Evolutionary conservation across 2,113 vertebrate species (phyloP).

Genomic region (Ailurus styani): DNA sequence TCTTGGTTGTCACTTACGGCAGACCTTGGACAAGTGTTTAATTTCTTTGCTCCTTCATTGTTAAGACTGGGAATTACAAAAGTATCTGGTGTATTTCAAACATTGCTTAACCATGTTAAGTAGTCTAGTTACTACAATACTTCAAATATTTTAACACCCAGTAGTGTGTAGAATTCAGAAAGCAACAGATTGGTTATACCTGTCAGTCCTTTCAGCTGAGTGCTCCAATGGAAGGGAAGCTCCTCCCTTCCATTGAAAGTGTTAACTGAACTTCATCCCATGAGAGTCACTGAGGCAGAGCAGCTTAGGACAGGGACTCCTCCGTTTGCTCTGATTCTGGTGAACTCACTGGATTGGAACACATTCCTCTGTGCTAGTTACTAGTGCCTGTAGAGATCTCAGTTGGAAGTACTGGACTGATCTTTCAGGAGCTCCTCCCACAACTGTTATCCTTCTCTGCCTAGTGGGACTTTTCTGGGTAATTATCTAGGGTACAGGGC

Average conservation of each 20-base stretch:
- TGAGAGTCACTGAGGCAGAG: not conserved
- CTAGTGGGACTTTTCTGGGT: not conserved
- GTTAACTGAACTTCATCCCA: not conserved
- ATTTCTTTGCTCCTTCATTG: not conserved
- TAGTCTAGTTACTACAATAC: not conserved
- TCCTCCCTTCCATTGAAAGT: too few species aligned
- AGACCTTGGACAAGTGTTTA: not conserved
- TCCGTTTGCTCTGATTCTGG: not conserved
- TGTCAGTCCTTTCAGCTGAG: not conserved
- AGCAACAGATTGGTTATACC: not conserved
- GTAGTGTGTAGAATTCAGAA: not conserved
- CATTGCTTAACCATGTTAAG: not conserved
- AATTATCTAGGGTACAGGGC: not conserved
- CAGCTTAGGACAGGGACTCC: not conserved
- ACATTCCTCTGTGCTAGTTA: not conserved
- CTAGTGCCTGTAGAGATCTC: not conserved
- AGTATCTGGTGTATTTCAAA: not conserved
- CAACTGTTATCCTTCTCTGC: not conserved
- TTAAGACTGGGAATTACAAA: not conserved
- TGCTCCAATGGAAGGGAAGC: not conserved
- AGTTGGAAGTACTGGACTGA: not conserved
- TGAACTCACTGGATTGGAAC: not conserved
- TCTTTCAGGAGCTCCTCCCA: not conserved
- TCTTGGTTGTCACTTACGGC: not conserved
- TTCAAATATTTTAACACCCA: constrained; percentile 24